Percentiles rank a stretch among this genome's conserved stretches.
Conservation (phyloP, 53 echinoderm and acorn worm species). For the Holothuria scabra region DNA sequence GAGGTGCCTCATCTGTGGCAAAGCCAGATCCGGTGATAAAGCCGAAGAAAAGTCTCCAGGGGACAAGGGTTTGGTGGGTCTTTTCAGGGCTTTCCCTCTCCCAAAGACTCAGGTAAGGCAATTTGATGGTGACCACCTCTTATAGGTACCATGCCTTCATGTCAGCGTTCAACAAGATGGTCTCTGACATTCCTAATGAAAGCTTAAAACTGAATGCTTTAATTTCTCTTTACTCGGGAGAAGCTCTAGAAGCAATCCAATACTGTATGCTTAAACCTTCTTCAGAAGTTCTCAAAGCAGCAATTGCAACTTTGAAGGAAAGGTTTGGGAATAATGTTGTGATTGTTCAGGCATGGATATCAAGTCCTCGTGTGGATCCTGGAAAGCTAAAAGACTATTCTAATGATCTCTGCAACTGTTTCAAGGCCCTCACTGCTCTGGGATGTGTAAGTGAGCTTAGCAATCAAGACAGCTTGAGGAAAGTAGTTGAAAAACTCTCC, state of each 20-base stretch:
- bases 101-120: neutral
- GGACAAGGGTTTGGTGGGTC: neutral
- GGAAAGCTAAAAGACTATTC: neutral
- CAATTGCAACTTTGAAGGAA: slow-evolving; percentile 47
- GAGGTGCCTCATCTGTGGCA: no score
- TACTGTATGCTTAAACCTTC: slow-evolving; percentile 57
- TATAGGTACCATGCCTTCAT: slow-evolving; percentile 48
- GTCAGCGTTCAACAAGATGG: slow-evolving; percentile 50
- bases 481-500: slow-evolving; percentile 20
- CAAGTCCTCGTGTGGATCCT: neutral
- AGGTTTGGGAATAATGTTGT: slow-evolving; percentile 46
- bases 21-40: no score
- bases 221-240: slow-evolving; percentile 46
- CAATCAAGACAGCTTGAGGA: neutral
- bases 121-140: neutral
- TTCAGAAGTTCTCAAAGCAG: slow-evolving; percentile 48
- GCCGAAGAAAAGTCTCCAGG: no score
- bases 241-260: slow-evolving; percentile 52
- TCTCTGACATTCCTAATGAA: slow-evolving; percentile 45
- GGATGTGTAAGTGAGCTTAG: slow-evolving; percentile 33
- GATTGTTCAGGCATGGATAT: slow-evolving; percentile 5
- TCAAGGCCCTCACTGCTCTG: slow-evolving; percentile 9
- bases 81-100: no score
- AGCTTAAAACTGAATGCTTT: slow-evolving; percentile 6
- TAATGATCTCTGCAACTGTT: slow-evolving; percentile 19